Evolutionary conservation across 2,113 vertebrate species (phyloP).

Genomic region (Equus quagga): DNA sequence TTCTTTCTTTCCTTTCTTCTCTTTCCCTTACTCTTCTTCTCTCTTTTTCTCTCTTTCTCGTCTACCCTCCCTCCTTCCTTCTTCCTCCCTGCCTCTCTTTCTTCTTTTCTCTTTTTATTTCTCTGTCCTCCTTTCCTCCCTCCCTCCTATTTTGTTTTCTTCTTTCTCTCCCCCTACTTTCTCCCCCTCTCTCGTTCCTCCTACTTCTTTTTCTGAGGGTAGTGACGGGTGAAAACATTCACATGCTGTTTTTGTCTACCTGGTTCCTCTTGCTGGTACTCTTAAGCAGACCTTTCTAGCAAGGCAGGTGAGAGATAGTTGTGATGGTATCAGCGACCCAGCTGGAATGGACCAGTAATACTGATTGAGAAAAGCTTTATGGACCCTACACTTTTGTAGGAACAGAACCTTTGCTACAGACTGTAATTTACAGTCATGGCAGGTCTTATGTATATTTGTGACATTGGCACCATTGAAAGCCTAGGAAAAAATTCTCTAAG

Average conservation of each 20-base stretch:
- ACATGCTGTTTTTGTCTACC: not conserved
- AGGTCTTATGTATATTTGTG: not conserved
- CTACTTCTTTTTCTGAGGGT: not conserved
- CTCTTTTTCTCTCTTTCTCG: fast-evolving
- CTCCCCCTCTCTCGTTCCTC: not conserved
- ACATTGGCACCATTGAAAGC: not conserved
- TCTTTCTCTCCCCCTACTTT: fast-evolving
- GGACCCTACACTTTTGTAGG: not conserved
- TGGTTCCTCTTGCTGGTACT: not conserved
- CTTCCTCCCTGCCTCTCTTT: fast-evolving
- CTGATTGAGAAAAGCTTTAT: not conserved
- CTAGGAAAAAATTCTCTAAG: not conserved
- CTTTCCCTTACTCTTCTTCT: fast-evolving
- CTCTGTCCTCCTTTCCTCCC: fast-evolving
- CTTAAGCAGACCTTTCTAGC: not conserved
- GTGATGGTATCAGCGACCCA: not conserved
- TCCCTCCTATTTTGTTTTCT: fast-evolving
- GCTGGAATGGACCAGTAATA: not conserved
- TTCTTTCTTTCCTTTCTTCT: not conserved
- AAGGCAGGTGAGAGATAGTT: not conserved
- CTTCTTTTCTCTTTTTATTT: too few species aligned
- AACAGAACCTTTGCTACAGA: not conserved
- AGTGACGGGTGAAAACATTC: not conserved
- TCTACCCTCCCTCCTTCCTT: not conserved
- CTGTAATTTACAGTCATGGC: not conserved